A percentile compares a stretch with the other conserved stretches of the same genome.
These are phyloP conservation scores for Rousettus madagascariensis DNA, from an alignment of 2,797 vertebrate genomes.

Conservation along the genomic window DNA sequence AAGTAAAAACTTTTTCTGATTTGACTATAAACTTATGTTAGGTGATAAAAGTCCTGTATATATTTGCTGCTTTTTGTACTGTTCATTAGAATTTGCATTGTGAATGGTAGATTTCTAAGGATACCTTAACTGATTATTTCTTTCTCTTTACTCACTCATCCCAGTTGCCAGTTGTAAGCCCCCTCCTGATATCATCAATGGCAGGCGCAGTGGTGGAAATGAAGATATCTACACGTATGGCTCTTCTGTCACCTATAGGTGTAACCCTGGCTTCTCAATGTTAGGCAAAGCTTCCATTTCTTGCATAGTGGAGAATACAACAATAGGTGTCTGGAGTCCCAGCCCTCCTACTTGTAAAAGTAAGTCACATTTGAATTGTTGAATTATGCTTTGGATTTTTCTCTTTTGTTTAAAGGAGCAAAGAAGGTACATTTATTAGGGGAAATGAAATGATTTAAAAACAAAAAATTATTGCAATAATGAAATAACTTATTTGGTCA, in stretches of 20 bases:
- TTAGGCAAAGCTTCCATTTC: conserved; percentile 44
- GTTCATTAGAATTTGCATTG: not conserved
- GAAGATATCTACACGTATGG: conserved; percentile 20
- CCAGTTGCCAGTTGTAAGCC: conserved; percentile 50
- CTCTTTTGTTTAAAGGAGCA: not conserved
- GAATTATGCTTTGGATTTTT: not conserved
- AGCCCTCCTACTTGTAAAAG: conserved; percentile 72
- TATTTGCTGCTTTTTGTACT: not conserved
- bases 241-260: conserved; percentile 77
- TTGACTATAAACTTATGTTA: not conserved
- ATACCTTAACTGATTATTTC: conserved; percentile 53
- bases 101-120: not conserved
- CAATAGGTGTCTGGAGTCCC: conserved; percentile 66
- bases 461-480: not conserved
- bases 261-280: conserved; percentile 70
- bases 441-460: not conserved
- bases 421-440: not conserved
- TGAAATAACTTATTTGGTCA: not conserved
- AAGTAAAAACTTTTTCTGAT: not conserved
- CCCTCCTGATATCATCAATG: conserved; percentile 69
- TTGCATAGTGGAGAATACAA: conserved; percentile 52
- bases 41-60: not conserved
- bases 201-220: conserved; percentile 54
- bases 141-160: conserved; percentile 27
- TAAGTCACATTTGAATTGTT: conserved; percentile 32